Percentiles rank a stretch among this genome's conserved stretches.
Evolutionary conservation across 1,140 invertebrate species (phyloP).

Genomic region (Bombus sibiricus): DNA sequence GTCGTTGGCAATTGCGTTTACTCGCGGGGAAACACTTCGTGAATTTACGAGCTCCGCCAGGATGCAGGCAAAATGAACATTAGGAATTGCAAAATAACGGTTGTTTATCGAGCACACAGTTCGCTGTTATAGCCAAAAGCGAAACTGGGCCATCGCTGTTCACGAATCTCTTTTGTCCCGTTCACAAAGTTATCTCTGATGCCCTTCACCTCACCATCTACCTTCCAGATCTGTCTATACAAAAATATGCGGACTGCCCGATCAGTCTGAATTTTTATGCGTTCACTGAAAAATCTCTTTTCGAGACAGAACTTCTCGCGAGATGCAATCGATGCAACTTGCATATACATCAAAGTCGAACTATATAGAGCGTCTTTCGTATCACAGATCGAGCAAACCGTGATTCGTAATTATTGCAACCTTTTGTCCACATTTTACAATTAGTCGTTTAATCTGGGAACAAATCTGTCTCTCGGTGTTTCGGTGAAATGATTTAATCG

Average conservation of each 20-base stretch:
- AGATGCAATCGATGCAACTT: background rate
- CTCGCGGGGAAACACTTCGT: background rate
- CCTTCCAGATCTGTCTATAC: background rate
- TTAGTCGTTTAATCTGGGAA: slow-evolving; percentile 9
- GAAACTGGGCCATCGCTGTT: slow-evolving; percentile 54
- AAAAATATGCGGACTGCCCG: background rate
- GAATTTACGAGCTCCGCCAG: background rate
- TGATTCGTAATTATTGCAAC: background rate
- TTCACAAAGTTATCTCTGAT: slow-evolving; percentile 23
- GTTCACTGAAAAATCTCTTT: background rate
- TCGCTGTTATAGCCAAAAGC: slow-evolving; percentile 3
- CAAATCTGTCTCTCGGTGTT: background rate
- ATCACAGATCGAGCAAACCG: background rate
- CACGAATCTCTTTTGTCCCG: slow-evolving; percentile 9
- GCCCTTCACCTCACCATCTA: background rate
- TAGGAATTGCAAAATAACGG: slow-evolving; percentile 55
- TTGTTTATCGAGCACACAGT: slow-evolving; percentile 50
- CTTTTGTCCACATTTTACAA: background rate
- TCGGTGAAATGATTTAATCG: slow-evolving; percentile 20
- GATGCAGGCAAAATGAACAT: background rate
- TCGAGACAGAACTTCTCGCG: background rate
- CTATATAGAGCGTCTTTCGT: too few species aligned
- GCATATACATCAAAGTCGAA: background rate
- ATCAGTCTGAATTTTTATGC: background rate
- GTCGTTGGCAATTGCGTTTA: background rate